Evolutionary conservation across 2,797 vertebrate genomes (phyloP), one percentile per base, ranked within the genome.

Genomic region (Xenops minutus): DNA sequence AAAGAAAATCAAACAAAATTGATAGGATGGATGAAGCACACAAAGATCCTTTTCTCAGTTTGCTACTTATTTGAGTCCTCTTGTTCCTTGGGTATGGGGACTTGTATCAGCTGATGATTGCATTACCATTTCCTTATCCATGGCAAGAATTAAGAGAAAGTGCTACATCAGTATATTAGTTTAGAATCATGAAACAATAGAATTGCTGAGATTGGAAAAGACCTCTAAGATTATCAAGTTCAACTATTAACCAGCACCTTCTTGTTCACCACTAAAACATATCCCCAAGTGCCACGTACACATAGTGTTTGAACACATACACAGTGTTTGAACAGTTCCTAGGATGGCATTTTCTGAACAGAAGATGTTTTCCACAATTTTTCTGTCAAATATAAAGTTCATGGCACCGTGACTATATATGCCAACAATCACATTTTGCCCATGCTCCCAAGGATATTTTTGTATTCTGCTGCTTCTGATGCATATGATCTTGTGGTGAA

Each of bases 391-490:
- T 13, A 24, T 58, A 24, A 77, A 58, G 3, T 46, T 64, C 0
- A 1, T 29, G 6, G 1, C 61, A 9, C 10, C 3, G 5, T 48
- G 37, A 49, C 6, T 1, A 4, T 3, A 64, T 41, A 27, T 12
- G 7, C 11, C 18, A 72, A 55, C 2, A 46, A 0, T 0, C 18
- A 13, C 1, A 2, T 51, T 81, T 49, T 75, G 3, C 20, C 20
- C 1, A 3, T 26, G 18, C 1, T 74, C 5, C 6, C 6, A 12
- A 12, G 29, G 0, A 0, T 71, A 7, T 36, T 55, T 85, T 44
- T 69, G 4, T 24, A 6, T 75, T 91, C 29, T 56, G 3, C 29
- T 71, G 36, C 10, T 79, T 91, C 39, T 6, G 2, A 22, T 85
- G 20, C 13, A 16, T 34, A 32, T 12, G 17, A 12, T 55, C 15